Evolutionary conservation across 2,888 invertebrate genomes (phyloP).

Genomic region (Leucophenga maculata): DNA sequence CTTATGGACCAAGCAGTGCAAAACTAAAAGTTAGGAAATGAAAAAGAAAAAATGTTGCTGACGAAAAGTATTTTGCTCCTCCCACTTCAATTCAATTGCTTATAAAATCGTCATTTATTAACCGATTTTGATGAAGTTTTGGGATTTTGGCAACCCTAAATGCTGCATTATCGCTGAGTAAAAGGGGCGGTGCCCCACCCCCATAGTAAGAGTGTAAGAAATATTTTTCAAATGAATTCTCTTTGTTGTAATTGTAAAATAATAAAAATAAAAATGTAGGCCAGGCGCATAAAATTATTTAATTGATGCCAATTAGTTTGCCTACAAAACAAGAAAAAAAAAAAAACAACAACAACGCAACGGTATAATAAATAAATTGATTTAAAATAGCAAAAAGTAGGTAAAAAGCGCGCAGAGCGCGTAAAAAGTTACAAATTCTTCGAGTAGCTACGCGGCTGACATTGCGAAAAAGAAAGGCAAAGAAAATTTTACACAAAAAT

Average conservation of each 20-base stretch:
- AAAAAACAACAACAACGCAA: slow-evolving; percentile 30
- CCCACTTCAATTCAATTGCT: too few relatives aligned
- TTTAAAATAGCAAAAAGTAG: background rate
- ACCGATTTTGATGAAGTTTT: too few relatives aligned
- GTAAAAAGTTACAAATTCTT: background rate
- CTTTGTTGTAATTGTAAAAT: slow-evolving; percentile 18
- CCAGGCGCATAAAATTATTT: slow-evolving; percentile 66
- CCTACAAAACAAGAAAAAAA: slow-evolving; percentile 36
- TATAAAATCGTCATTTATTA: too few relatives aligned
- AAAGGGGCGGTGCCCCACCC: too few relatives aligned
- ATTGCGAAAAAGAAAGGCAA: background rate
- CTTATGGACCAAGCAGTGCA: too few relatives aligned
- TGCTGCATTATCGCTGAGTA: too few relatives aligned
- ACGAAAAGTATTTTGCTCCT: too few relatives aligned
- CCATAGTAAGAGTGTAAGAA: background rate
- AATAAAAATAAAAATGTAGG: slow-evolving; percentile 59
- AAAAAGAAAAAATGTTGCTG: too few relatives aligned
- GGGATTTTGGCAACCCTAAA: too few relatives aligned
- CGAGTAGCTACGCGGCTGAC: background rate
- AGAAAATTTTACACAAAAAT: background rate
- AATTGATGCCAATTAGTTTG: slow-evolving; percentile 60
- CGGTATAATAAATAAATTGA: slow-evolving; percentile 26
- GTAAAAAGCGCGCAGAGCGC: background rate
- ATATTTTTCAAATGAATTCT: background rate
- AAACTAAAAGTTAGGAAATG: too few relatives aligned